These are phyloP conservation scores for Lepidonotus clava DNA, from an alignment of 2,888 invertebrate species.

Conservation along the genomic window DNA sequence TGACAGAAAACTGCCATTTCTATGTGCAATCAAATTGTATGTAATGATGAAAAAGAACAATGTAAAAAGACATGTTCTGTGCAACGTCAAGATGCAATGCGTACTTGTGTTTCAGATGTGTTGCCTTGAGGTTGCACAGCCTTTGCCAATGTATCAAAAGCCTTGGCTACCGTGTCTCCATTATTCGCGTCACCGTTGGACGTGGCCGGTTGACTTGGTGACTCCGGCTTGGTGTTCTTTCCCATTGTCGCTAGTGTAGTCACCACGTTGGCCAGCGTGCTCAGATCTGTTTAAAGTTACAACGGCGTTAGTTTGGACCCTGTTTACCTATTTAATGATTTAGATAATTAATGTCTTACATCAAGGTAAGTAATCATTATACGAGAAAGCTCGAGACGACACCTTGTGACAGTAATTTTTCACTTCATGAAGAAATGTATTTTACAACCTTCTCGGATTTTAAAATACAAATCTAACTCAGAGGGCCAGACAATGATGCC, in stretches of 20 bases:
- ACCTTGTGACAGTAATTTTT: too few relatives aligned
- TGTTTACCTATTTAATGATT: too few relatives aligned
- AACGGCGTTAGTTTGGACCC: too few relatives aligned
- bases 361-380: too few relatives aligned
- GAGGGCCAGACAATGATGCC: too few relatives aligned
- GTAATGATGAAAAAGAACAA: background rate
- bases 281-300: slow-evolving; percentile 76
- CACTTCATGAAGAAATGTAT: too few relatives aligned
- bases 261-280: slow-evolving; percentile 82
- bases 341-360: too few relatives aligned
- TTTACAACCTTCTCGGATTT: too few relatives aligned
- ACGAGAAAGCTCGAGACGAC: too few relatives aligned
- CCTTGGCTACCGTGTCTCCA: slow-evolving; percentile 85
- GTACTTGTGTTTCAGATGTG: slow-evolving; percentile 50
- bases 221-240: slow-evolving; percentile 67
- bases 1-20: background rate
- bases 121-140: slow-evolving; percentile 71
- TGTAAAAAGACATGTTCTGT: slow-evolving; percentile 33
- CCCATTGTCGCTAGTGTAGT: slow-evolving; percentile 81
- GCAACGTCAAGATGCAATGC: slow-evolving; percentile 45
- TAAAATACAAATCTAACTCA: too few relatives aligned
- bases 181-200: slow-evolving; percentile 74
- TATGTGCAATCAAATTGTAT: background rate
- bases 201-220: slow-evolving; percentile 3
- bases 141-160: slow-evolving; percentile 87